Conservation (phyloP, 2,888 invertebrate species). For the Sipunculus nudus region DNA sequence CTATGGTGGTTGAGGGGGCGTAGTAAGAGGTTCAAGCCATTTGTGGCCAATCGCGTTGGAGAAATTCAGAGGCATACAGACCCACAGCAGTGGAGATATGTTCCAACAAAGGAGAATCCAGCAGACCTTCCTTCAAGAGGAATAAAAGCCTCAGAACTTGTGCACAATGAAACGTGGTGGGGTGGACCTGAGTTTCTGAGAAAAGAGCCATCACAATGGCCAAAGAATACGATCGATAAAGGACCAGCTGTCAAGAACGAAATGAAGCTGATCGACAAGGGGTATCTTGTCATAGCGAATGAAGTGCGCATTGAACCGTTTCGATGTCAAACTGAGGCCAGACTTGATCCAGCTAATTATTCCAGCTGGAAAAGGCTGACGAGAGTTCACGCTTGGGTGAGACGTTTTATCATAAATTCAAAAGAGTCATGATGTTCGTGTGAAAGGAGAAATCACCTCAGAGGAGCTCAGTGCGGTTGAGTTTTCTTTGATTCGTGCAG, state of each 20-base stretch:
- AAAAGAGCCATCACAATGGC: neutral
- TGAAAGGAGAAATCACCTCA: neutral
- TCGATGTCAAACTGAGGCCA: no score
- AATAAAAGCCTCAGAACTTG: neutral
- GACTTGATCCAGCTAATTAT: conserved; percentile 11
- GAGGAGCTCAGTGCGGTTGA: conserved; percentile 12
- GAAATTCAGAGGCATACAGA: conserved; percentile 28
- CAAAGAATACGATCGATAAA: neutral
- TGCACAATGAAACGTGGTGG: neutral
- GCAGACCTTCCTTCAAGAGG: conserved; percentile 11
- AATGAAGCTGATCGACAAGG: neutral
- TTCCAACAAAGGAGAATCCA: conserved; percentile 15
- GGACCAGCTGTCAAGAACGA: neutral
- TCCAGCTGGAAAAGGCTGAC: conserved; percentile 17
- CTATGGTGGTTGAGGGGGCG: conserved; percentile 32
- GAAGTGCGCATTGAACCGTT: no score
- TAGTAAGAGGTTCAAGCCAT: conserved; percentile 27
- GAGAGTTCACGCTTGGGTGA: conserved; percentile 15
- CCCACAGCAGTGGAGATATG: conserved; percentile 10
- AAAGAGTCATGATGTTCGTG: neutral
- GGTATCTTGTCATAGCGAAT: no score
- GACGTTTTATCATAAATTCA: conserved; percentile 21
- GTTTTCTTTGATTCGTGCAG: conserved; percentile 2
- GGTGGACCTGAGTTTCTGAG: conserved; percentile 2
- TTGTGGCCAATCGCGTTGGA: conserved; percentile 36